Conservation (phyloP, 1,140 invertebrate species). For the Drosophila tani region DNA sequence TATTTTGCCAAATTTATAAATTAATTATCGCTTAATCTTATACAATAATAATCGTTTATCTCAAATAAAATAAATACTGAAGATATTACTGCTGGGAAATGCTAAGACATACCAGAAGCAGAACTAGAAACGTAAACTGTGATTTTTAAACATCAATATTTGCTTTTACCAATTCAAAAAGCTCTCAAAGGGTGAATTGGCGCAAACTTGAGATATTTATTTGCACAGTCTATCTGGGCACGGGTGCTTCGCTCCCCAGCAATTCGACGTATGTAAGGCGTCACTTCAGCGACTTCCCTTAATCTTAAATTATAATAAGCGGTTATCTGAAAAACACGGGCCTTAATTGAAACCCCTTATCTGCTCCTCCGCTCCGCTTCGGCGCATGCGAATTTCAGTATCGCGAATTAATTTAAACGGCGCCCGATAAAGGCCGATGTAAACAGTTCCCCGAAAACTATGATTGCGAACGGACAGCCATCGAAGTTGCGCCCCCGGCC, state of each 20-base stretch:
- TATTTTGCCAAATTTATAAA: neutral
- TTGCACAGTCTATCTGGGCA: conserved; percentile 16
- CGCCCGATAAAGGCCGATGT: conserved; percentile 48
- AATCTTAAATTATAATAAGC: conserved; percentile 64
- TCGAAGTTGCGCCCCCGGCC: conserved; percentile 7
- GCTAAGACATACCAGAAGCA: neutral
- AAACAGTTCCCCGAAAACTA: conserved; percentile 70
- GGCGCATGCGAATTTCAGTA: conserved; percentile 34
- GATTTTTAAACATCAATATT: conserved; percentile 11
- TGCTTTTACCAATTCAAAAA: conserved; percentile 1
- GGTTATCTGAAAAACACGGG: conserved; percentile 60
- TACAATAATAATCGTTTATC: neutral
- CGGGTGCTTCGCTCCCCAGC: neutral
- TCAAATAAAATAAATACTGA: neutral
- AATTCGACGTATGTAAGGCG: conserved; percentile 1
- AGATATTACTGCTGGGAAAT: neutral
- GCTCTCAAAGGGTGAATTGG: neutral
- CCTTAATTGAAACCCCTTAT: conserved; percentile 72
- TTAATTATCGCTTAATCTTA: neutral
- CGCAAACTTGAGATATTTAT: conserved; percentile 13
- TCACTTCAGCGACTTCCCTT: conserved; percentile 13
- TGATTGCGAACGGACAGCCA: conserved; percentile 56
- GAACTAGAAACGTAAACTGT: neutral
- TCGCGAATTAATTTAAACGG: conserved; percentile 72
- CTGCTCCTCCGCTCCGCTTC: neutral